Percentiles rank a stretch among this genome's conserved stretches.
These are phyloP conservation scores for Philonicus albiceps DNA, from an alignment of 2,888 invertebrate genomes.

Conservation along the genomic window DNA sequence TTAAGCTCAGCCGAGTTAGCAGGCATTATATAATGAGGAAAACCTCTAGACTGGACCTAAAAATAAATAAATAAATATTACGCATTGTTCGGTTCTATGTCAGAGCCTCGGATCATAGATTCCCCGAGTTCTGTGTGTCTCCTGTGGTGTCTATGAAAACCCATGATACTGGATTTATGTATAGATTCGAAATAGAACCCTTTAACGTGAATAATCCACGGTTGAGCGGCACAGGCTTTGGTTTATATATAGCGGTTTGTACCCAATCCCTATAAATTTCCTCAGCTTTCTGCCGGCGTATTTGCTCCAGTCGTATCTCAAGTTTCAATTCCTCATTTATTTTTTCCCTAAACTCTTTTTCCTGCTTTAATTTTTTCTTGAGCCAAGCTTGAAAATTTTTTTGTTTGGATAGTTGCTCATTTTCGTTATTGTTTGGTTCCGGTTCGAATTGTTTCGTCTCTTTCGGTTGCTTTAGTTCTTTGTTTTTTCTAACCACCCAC, in stretches of 20 bases:
- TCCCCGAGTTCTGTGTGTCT: background rate
- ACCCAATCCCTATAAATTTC: constrained; percentile 58
- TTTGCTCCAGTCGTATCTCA: constrained; percentile 45
- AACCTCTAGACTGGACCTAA: no score
- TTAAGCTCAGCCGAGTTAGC: no score
- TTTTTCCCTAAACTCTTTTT: constrained; percentile 51
- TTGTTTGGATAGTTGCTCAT: background rate
- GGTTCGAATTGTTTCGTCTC: background rate
- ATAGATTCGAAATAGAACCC: constrained; percentile 58
- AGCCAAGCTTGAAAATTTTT: constrained; percentile 53
- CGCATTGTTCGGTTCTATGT: background rate
- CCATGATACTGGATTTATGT: constrained; percentile 59
- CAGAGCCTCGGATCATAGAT: background rate
- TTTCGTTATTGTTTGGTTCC: constrained; percentile 29
- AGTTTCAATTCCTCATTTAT: constrained; percentile 50
- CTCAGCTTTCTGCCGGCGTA: constrained; percentile 51
- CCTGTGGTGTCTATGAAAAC: background rate
- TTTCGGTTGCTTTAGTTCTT: background rate
- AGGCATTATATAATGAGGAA: no score
- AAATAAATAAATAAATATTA: background rate
- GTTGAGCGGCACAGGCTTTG: constrained; percentile 61
- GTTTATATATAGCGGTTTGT: constrained; percentile 55
- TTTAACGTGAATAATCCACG: constrained; percentile 59
- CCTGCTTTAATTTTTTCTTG: constrained; percentile 53
- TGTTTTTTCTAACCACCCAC: constrained; percentile 53